Evolutionary conservation across 1,140 invertebrate species (phyloP).

Genomic region (Cepaea nemoralis): DNA sequence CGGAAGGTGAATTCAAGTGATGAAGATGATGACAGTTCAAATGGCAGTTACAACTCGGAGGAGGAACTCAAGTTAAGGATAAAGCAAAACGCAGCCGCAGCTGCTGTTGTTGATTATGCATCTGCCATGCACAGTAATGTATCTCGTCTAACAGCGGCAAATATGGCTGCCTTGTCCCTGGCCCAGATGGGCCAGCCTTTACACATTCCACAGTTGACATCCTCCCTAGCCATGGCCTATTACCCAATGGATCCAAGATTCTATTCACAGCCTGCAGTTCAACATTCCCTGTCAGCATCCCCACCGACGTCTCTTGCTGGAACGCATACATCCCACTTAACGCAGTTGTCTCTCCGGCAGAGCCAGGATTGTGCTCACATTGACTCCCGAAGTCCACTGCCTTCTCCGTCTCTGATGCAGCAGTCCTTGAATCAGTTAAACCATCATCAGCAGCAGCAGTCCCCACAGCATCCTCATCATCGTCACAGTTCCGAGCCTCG

Average conservation of each 20-base stretch:
- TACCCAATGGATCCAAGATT: constrained; percentile 66
- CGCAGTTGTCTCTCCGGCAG: constrained; percentile 29
- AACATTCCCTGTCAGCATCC: constrained; percentile 44
- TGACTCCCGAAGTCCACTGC: constrained; percentile 32
- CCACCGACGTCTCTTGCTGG: constrained; percentile 35
- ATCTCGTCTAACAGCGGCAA: constrained; percentile 45
- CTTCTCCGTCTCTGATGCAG: constrained; percentile 32
- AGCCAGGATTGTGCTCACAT: constrained; percentile 18
- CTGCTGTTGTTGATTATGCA: constrained; percentile 19
- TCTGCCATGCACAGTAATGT: constrained; percentile 32
- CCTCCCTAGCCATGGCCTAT: constrained; percentile 65
- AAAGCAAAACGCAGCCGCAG: constrained; percentile 6
- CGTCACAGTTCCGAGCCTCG: constrained; percentile 46
- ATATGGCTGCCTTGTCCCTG: constrained; percentile 50
- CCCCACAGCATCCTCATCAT: constrained; percentile 42
- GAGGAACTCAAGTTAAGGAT: constrained; percentile 38
- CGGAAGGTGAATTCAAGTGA: neutral
- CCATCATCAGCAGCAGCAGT: constrained; percentile 36
- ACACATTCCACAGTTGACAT: constrained; percentile 64
- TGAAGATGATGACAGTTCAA: constrained; percentile 37
- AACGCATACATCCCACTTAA: constrained; percentile 40
- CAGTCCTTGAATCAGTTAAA: constrained; percentile 40
- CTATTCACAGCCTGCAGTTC: constrained; percentile 55
- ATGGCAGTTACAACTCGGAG: constrained; percentile 38
- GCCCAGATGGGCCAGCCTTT: constrained; percentile 55